These are phyloP conservation scores for Chrysomela aeneicollis DNA, from an alignment of 2,888 invertebrate genomes.

Conservation along the genomic window DNA sequence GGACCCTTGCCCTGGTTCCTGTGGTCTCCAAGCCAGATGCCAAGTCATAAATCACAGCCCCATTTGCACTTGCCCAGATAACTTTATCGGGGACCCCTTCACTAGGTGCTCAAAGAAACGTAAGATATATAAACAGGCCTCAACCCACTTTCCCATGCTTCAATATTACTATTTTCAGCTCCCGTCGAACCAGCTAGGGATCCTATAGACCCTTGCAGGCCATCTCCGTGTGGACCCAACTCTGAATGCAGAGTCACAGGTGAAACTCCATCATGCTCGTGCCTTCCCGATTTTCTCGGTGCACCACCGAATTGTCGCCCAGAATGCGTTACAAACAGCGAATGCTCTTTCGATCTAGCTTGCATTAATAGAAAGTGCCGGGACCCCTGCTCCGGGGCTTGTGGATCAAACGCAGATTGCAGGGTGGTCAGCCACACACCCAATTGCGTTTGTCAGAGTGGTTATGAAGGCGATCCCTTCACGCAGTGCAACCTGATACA, in stretches of 20 bases:
- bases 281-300: slow-evolving; percentile 73
- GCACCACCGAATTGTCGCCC: slow-evolving; percentile 77
- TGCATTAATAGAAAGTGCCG: slow-evolving; percentile 77
- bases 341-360: slow-evolving; percentile 72
- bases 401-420: slow-evolving; percentile 76
- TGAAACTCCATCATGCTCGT: slow-evolving; percentile 73
- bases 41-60: slow-evolving; percentile 77
- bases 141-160: neutral
- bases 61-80: slow-evolving; percentile 71
- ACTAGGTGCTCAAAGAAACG: slow-evolving; percentile 63
- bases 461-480: slow-evolving; percentile 76
- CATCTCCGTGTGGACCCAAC: slow-evolving; percentile 75
- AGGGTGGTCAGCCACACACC: slow-evolving; percentile 79
- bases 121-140: slow-evolving; percentile 23
- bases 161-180: slow-evolving; percentile 41
- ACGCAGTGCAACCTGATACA: slow-evolving; percentile 49
- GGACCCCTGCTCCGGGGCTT: slow-evolving; percentile 77
- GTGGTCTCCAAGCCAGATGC: slow-evolving; percentile 77
- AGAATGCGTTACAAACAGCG: slow-evolving; percentile 76
- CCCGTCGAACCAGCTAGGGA: slow-evolving; percentile 50
- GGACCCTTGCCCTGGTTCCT: slow-evolving; percentile 76
- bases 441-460: slow-evolving; percentile 71
- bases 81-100: slow-evolving; percentile 73
- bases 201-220: slow-evolving; percentile 69
- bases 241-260: slow-evolving; percentile 70